These are phyloP conservation scores for Sebastes schlegelii DNA, from an alignment of 2,113 vertebrate genomes.

Conservation along the genomic window DNA sequence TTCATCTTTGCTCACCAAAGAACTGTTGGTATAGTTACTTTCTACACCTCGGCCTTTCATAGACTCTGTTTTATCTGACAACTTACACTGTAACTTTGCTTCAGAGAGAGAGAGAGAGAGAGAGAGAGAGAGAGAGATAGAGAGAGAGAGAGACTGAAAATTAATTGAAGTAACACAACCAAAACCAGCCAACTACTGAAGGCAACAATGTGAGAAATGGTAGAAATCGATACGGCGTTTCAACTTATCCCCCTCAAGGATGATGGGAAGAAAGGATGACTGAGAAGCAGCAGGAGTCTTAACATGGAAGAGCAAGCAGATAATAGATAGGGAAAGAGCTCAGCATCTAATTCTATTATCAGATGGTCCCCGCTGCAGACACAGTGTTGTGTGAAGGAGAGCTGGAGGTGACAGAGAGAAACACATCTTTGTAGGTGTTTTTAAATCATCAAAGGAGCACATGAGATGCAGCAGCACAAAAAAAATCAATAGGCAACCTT, in stretches of 20 bases:
- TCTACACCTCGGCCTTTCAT: slow-evolving; percentile 24
- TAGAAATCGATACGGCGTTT: slow-evolving; percentile 71
- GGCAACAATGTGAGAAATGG: slow-evolving; percentile 67
- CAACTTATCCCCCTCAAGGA: slow-evolving; percentile 61
- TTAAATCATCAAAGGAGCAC: slow-evolving; percentile 20
- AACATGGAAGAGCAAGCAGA: slow-evolving; percentile 59
- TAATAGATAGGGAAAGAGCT: slow-evolving; percentile 71
- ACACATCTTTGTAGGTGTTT: background rate
- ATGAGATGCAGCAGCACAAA: background rate
- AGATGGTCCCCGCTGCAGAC: slow-evolving; percentile 38
- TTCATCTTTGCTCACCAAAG: slow-evolving; percentile 37
- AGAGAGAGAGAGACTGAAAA: background rate
- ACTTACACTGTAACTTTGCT: slow-evolving; percentile 12
- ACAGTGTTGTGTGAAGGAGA: slow-evolving; percentile 44
- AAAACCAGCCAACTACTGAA: slow-evolving; percentile 58
- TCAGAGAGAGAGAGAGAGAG: slow-evolving; percentile 22
- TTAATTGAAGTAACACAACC: slow-evolving; percentile 47
- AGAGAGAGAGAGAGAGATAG: slow-evolving; percentile 4
- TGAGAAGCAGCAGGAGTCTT: slow-evolving; percentile 60
- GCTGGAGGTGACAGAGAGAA: slow-evolving; percentile 50
- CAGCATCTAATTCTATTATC: slow-evolving; percentile 68
- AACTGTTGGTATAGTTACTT: slow-evolving; percentile 25
- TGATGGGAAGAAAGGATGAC: slow-evolving; percentile 57
- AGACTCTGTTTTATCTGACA: slow-evolving; percentile 40
- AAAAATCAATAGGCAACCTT: slow-evolving; percentile 33